These are phyloP conservation scores for Clarias fuscus DNA, from an alignment of 2,797 vertebrate genomes.

Conservation along the genomic window DNA sequence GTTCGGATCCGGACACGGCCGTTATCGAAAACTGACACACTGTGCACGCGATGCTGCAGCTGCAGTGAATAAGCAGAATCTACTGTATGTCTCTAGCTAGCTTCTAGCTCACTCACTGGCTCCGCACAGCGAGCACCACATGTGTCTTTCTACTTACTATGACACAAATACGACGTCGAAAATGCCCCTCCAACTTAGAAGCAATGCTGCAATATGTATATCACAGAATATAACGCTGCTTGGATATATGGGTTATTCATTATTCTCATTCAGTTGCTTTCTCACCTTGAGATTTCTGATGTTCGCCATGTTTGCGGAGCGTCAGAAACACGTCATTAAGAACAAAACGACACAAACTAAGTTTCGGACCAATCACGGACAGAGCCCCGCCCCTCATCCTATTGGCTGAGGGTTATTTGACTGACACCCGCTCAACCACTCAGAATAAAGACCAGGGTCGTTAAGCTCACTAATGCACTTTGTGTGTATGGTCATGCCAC, in stretches of 20 bases:
- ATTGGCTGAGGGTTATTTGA: constrained; percentile 19
- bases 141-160: not conserved
- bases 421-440: constrained; percentile 39
- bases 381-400: constrained; percentile 29
- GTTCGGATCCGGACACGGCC: not conserved
- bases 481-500: not conserved
- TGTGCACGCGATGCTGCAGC: too few relatives aligned
- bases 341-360: rapidly evolving
- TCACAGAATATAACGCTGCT: not conserved
- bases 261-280: not conserved
- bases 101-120: not conserved
- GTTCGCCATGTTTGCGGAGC: constrained; percentile 72
- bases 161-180: not conserved
- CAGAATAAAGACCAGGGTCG: not conserved
- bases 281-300: constrained; percentile 80
- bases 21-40: not conserved
- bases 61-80: not conserved
- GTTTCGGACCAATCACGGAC: constrained; percentile 52
- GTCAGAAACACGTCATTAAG: not conserved
- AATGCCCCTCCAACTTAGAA: not conserved
- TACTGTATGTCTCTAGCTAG: too few relatives aligned
- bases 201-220: not conserved
- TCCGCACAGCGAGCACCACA: not conserved
- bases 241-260: not conserved
- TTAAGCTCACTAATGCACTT: constrained; percentile 41